Base-by-base conservation (phyloP, 2,888 invertebrate species). In the Coenonympha arcania region DNA sequence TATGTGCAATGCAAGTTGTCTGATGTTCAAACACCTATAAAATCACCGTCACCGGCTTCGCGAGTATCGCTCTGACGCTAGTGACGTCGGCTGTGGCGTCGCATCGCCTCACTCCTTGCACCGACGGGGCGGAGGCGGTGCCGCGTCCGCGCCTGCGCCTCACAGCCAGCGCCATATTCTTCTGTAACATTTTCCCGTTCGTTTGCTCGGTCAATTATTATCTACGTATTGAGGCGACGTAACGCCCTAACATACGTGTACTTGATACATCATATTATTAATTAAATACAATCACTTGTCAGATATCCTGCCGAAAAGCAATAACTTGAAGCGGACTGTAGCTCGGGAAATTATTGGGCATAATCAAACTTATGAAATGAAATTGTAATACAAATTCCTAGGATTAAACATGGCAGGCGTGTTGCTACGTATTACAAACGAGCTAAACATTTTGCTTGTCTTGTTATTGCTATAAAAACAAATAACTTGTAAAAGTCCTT, bases 171-270 rank as follows among this genome's bases (percentile, higher is more conserved):
- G 69, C 71, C 73, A 75, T 76, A 69, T 75, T 70, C 69, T 65
- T 73, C 68, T 73, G 72, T 76, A 76, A 73, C 71, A 65, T 70
- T 71, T 73, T 68, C 69, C 69, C 68, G 69, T 75, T 76, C 75
- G 78, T 76, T 79, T 75, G 71, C 73, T 73, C 69, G 68, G 65
- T 75, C 78, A 80, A 79, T 82, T 81, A 79, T 76, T 70, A 71
- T 67, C 60, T 64, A 64, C 68, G 64, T 71, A 75, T 73, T 71
- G 69, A 68, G 54, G 61, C 62, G 65, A 61, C 58, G 53, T 63
- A 68, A 68, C 58, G 57, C 57, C 55, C 59, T 57, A 63, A 64
- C 61, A 43, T 22, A 16, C 31, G 28, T 50, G 39, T 50, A 33
- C 34, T 20, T n/a, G 24, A n/a, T n/a, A n/a, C n/a, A n/a, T n/a